phyloP scores from a whole-genome alignment of 2,797 vertebrate species.

The Hydrolagus colliei region DNA sequence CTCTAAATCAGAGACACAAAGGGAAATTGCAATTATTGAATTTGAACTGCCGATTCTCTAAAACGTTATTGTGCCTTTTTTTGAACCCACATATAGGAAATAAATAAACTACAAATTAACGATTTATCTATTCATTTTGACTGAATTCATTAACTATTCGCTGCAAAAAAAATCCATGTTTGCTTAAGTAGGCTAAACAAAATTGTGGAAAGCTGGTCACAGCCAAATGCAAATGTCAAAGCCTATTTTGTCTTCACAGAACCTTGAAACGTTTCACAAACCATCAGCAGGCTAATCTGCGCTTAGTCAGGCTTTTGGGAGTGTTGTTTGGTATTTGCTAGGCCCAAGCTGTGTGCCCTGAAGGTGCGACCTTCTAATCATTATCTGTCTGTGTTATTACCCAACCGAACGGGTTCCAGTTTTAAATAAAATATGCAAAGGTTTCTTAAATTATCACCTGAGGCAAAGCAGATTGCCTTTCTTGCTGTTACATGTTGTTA shows the following conservation, averaged over 20 bases:
- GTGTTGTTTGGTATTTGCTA: constrained; percentile 81
- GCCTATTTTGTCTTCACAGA: constrained; percentile 50
- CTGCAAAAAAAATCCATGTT: constrained; percentile 33
- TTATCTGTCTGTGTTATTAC: constrained; percentile 99
- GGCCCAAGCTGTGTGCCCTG: constrained; percentile 94
- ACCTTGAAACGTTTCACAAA: constrained; percentile 91
- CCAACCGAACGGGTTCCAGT: constrained; percentile 99
- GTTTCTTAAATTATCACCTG: constrained; percentile 99
- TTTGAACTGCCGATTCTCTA: constrained; percentile 3
- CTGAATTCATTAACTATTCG: constrained; percentile 28
- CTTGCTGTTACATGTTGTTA: constrained; percentile 99
- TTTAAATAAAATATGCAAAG: constrained; percentile 99
- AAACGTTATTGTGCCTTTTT: constrained; percentile 1
- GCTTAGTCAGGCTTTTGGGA: constrained; percentile 78
- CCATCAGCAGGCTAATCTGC: constrained; percentile 95
- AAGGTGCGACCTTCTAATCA: constrained; percentile 99
- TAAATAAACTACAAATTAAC: constrained; percentile 27
- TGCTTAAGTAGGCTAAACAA: constrained; percentile 31
- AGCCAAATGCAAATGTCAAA: constrained; percentile 42
- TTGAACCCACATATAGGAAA: constrained; percentile 21
- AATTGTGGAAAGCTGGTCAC: constrained; percentile 31
- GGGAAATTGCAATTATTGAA: not conserved
- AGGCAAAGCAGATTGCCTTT: constrained; percentile 97
- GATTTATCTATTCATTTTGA: constrained; percentile 31
- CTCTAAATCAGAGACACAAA: not conserved